Percentiles rank a stretch among this genome's conserved stretches.
Evolutionary conservation across 2,113 vertebrate genomes (phyloP).

Genomic region (Semicossyphus pulcher): DNA sequence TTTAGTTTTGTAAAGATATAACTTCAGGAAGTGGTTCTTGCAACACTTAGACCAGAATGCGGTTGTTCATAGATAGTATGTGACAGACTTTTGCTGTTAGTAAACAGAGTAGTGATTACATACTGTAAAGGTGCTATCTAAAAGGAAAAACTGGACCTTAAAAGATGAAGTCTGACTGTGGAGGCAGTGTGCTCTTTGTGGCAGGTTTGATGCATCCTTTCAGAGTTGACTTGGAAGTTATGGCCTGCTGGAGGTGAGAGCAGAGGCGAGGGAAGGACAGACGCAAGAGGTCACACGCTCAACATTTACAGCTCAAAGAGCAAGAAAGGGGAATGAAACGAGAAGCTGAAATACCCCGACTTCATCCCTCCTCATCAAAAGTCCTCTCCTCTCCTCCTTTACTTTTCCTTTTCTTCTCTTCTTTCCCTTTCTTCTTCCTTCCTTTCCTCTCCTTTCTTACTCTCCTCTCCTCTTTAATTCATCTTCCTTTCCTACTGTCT

Average conservation of each 20-base stretch:
- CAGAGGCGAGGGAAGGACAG: slow-evolving; percentile 37
- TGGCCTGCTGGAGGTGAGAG: slow-evolving; percentile 44
- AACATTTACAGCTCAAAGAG: slow-evolving; percentile 32
- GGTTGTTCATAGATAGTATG: no score
- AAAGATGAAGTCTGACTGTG: slow-evolving; percentile 27
- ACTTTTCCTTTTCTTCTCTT: background rate
- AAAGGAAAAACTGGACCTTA: slow-evolving; percentile 20
- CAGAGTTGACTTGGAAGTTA: slow-evolving; percentile 49
- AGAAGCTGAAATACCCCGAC: slow-evolving; percentile 27
- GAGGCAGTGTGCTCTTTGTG: slow-evolving; percentile 23
- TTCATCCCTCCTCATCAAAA: background rate
- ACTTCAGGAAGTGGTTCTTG: no score
- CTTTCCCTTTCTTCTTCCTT: background rate
- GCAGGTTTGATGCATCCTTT: slow-evolving; percentile 44
- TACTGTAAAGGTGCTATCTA: background rate
- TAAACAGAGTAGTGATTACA: background rate
- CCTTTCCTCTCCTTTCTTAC: background rate
- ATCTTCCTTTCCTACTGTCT: background rate
- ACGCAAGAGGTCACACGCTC: slow-evolving; percentile 42
- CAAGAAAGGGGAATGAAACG: background rate
- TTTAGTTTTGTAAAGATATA: no score
- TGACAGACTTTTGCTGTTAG: no score
- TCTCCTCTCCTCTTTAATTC: background rate
- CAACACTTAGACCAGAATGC: no score
- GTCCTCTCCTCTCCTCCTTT: background rate